Conservation (phyloP, 2,888 invertebrate genomes). For the Agrypnus murinus region DNA sequence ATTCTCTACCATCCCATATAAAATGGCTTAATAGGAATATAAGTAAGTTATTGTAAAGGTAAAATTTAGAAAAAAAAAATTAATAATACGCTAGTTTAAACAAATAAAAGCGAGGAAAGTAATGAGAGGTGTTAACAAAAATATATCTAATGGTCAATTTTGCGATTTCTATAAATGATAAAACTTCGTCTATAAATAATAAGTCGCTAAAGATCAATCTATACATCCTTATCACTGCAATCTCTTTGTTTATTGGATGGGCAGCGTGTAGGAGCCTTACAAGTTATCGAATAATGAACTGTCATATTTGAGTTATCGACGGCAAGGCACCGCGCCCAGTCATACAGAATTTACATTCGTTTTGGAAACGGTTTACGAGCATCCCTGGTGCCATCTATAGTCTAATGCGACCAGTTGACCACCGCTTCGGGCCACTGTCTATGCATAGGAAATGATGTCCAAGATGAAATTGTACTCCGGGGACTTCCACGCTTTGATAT, state of each 20-base stretch:
- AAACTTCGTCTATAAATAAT: conserved; percentile 49
- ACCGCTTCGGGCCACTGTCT: conserved; percentile 62
- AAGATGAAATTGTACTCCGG: conserved; percentile 64
- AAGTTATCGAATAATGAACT: conserved; percentile 69
- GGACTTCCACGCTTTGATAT: conserved; percentile 63
- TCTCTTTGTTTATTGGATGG: conserved; percentile 55
- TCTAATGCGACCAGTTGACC: conserved; percentile 71
- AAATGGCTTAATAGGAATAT: background rate
- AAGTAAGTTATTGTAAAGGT: background rate
- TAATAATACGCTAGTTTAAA: background rate
- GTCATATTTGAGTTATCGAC: conserved; percentile 69
- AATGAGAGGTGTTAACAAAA: conserved; percentile 4
- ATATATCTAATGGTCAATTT: conserved; percentile 24
- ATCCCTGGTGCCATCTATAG: conserved; percentile 71
- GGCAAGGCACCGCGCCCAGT: conserved; percentile 65
- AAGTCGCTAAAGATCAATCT: conserved; percentile 56
- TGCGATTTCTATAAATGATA: conserved; percentile 33
- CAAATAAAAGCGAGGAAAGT: conserved; percentile 2
- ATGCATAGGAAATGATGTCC: conserved; percentile 65
- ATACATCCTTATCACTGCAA: conserved; percentile 54
- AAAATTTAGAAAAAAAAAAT: background rate
- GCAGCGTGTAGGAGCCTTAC: conserved; percentile 65
- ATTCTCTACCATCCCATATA: background rate
- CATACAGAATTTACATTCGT: conserved; percentile 69
- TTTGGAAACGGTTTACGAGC: conserved; percentile 67